Evolutionary conservation across 1,140 invertebrate species (phyloP), one percentile per base, ranked within the genome.

Genomic region (Coelopa frigida): DNA sequence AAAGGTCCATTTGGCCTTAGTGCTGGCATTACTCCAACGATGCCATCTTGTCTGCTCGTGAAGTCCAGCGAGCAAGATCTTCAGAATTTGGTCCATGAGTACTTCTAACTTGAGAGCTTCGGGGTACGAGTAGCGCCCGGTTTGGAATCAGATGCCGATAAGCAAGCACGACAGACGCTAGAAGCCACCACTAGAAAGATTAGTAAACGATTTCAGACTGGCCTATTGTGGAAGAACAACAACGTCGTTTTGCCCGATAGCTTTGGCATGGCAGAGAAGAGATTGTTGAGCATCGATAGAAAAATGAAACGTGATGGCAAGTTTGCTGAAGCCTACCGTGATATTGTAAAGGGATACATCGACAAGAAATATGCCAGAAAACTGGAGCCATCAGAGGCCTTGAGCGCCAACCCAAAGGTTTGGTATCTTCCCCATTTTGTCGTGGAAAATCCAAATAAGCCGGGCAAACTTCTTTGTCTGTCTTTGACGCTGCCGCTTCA

Each of bases 351-450:
- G 2, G 5, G 23, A 7, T 35, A 44, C n/a, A 8, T 49, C 3
- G 3, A 49, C 3, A 44, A 44, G 17, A 42, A 42, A 5, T 49
- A 49, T 29, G 44, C 44, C 12, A 20, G 22, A 6, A 36, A 23
- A 22, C 12, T 37, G 4, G 3, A 11, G 5, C 5, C 27, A 6
- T 31, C 17, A n/a, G 44, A 45, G 18, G 7, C 22, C 3, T 14
- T 8, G 4, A 21, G 7, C 8, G 21, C 6, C 4, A 7, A 33
- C 12, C 48, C 44, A 17, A 39, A 38, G 11, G 27, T 21, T 27
- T 67, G 59, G 59, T 64, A 62, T 41, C 39, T 65, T 6, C 55
- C 59, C 4, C 59, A 65, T 29, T 63, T 63, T 31, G 53, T 35
- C 0, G 58, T 63, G 1, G 15, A 18, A 2, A 55, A 62, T 26